Percentiles rank a stretch among this genome's conserved stretches.
These are phyloP conservation scores for Punctoribates punctum DNA, from an alignment of 2,888 invertebrate genomes.

Conservation along the genomic window DNA sequence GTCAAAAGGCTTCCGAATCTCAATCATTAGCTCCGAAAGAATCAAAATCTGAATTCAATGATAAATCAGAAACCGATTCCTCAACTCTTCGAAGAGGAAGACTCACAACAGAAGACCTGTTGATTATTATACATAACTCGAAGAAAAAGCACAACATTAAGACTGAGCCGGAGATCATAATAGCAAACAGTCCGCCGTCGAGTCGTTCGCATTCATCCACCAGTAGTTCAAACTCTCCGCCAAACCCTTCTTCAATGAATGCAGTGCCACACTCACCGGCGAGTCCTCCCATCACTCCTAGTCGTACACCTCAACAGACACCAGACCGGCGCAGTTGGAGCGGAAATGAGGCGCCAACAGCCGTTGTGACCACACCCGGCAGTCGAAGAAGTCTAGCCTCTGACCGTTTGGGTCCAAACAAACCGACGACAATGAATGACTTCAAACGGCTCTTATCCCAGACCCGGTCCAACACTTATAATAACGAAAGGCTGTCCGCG, in stretches of 20 bases:
- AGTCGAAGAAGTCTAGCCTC: constrained; percentile 45
- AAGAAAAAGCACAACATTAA: constrained; percentile 50
- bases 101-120: constrained; percentile 49
- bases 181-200: constrained; percentile 36
- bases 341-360: constrained; percentile 39
- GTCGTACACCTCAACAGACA: constrained; percentile 28
- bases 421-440: constrained; percentile 74
- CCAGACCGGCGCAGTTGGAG: constrained; percentile 43
- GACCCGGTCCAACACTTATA: constrained; percentile 43
- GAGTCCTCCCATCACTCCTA: constrained; percentile 14
- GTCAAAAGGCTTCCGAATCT: neutral
- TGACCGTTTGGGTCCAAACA: constrained; percentile 52
- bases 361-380: constrained; percentile 33
- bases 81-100: constrained; percentile 28
- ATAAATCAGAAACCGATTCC: neutral
- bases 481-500: constrained; percentile 28
- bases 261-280: neutral
- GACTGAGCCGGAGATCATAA: constrained; percentile 46
- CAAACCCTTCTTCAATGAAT: neutral
- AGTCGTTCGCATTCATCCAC: constrained; percentile 39
- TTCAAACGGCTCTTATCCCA: constrained; percentile 66
- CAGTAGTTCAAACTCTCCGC: constrained; percentile 14
- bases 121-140: constrained; percentile 49
- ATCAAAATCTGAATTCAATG: neutral
- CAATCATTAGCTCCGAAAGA: neutral